Evolutionary conservation across 2,888 invertebrate species (phyloP), one percentile per base, ranked within the genome.

Genomic region (Catocala sponsa): DNA sequence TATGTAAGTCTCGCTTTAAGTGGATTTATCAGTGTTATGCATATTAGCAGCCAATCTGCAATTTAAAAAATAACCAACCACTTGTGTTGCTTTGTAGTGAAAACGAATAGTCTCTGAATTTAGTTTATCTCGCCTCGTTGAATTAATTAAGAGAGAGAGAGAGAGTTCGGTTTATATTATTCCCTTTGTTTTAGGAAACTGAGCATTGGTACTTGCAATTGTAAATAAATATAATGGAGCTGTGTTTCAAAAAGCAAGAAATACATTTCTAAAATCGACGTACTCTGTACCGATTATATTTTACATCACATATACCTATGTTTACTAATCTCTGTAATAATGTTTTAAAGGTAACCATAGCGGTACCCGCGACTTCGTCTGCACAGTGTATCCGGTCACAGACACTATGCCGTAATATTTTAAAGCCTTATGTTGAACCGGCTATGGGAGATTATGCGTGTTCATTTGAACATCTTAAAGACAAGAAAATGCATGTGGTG

Each of bases 41-140:
- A 91, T 91, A 91, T 91, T 92, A 81, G 83, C 86, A 87, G 92
- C 90, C 85, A 93, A 93, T 92, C 83, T 92, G 91, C 90, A 92
- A 91, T 89, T 89, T 87, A 81, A 88, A 89, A 88, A 87, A 82
- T 80, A 84, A 81, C 78, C 77, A 70, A 65, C 65, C 79, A 72
- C 80, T 85, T 63, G 65, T 55, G 65, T 83, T 81, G 76, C 87
- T 89, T 91, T 87, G 86, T 82, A 70, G 74, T 69, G 74, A 76
- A 69, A 78, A 77, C 68, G 81, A 83, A 82, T 83, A 81, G 69
- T 74, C 59, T 13, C 72, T 70, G 67, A 64, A 76, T 81, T 82
- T 75, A 75, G 71, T 77, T 70, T 72, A 66, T 65, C 61, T 69
- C 62, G 65, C 70, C 59, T 66, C 73, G 67, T 71, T 77, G 77